Conservation (phyloP, 2,797 vertebrate genomes). For the Cottoperca gobio region DNA sequence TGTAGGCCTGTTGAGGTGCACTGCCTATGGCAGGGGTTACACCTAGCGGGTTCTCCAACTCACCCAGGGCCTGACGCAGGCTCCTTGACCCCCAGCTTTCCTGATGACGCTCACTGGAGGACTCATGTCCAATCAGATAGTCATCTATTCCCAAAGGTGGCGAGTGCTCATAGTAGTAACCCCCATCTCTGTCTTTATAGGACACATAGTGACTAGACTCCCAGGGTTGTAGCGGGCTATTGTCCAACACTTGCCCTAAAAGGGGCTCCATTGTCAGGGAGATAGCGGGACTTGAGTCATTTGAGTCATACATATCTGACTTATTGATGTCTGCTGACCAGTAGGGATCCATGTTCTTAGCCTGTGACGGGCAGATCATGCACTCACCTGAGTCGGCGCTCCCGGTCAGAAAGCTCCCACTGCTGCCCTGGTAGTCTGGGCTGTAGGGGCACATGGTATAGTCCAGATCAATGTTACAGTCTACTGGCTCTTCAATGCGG, state of each 20-base stretch:
- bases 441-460: slow-evolving; percentile 90
- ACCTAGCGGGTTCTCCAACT: slow-evolving; percentile 87
- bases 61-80: slow-evolving; percentile 81
- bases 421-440: slow-evolving; percentile 84
- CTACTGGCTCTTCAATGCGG: slow-evolving; percentile 92
- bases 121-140: slow-evolving; percentile 76
- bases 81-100: slow-evolving; percentile 89
- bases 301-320: slow-evolving; percentile 82
- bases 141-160: slow-evolving; percentile 73
- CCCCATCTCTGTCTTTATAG: slow-evolving; percentile 83
- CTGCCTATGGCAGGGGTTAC: slow-evolving; percentile 77
- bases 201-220: slow-evolving; percentile 87
- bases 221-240: slow-evolving; percentile 81
- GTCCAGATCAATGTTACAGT: slow-evolving; percentile 87
- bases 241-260: slow-evolving; percentile 81
- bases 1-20: slow-evolving; percentile 73
- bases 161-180: slow-evolving; percentile 85
- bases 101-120: slow-evolving; percentile 61
- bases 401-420: slow-evolving; percentile 83
- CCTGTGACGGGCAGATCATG: slow-evolving; percentile 73
- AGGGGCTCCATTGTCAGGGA: slow-evolving; percentile 94
- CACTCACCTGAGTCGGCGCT: slow-evolving; percentile 80
- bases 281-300: slow-evolving; percentile 85
- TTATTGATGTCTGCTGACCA: slow-evolving; percentile 85
- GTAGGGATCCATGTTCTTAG: slow-evolving; percentile 75